Evolutionary conservation across 2,888 invertebrate genomes (phyloP).

Genomic region (Autographa pulchrina): DNA sequence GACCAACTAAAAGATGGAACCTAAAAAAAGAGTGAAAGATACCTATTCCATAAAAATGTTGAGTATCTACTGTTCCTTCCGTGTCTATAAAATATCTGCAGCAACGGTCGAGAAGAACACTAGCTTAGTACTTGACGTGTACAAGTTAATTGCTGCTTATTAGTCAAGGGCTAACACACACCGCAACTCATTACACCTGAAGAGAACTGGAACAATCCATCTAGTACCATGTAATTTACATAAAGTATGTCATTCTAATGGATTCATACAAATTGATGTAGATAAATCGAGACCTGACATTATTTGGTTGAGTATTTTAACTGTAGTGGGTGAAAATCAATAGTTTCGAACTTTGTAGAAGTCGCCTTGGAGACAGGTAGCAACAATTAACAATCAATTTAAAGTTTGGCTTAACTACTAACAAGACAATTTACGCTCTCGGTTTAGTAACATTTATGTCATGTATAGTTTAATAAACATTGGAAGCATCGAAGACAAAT

Average conservation of each 20-base stretch:
- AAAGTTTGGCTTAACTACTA: neutral
- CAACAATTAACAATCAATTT: neutral
- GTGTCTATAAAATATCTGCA: neutral
- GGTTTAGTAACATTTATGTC: neutral
- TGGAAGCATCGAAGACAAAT: too few species aligned
- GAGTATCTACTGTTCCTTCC: too few species aligned
- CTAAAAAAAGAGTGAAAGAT: too few species aligned
- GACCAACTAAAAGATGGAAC: too few species aligned
- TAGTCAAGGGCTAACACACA: neutral
- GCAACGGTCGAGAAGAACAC: neutral
- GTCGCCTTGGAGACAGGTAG: slow-evolving; percentile 16
- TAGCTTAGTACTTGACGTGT: neutral
- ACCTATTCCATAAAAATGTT: too few species aligned
- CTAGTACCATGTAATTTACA: neutral
- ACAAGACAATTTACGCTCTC: neutral
- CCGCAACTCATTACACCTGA: neutral
- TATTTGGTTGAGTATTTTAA: neutral
- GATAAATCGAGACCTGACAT: neutral
- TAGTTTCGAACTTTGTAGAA: slow-evolving; percentile 30
- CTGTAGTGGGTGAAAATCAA: slow-evolving; percentile 28
- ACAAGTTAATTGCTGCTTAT: neutral
- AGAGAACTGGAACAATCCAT: neutral
- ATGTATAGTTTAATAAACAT: too few species aligned
- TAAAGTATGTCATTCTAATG: neutral
- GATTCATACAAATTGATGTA: neutral